Base-by-base conservation (phyloP, 2,888 invertebrate species). In the Folsomia manolachei region DNA sequence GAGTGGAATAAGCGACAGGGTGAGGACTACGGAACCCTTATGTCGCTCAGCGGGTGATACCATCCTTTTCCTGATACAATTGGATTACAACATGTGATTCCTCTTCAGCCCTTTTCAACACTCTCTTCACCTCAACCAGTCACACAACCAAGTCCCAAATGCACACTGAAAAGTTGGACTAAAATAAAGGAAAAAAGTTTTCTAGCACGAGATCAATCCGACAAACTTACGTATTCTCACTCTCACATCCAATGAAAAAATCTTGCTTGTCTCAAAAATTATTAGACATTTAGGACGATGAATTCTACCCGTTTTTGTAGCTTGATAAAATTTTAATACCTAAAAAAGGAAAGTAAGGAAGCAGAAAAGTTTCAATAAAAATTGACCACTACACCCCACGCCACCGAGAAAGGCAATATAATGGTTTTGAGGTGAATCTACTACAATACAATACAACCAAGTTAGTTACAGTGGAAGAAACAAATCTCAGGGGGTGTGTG, bases 1-100 rank as follows among this genome's bases (percentile, higher is more conserved):
- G 26, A 51, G 67, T 61, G 70, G 75, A 70, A 71, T 72, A 73
- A 73, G 75, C 69, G 73, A 74, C 71, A 27, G 63, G 25, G 56
- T 60, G 72, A 67, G 72, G 64, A 71, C 75, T 73, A 74, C 73
- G 75, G 73, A 79, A 76, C 79, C 78, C 79, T 78, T 78, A 74
- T 79, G 75, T 78, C 75, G 74, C 79, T 74, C 79, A 72, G 76
- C 78, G 77, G 79, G 79, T 75, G 76, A 70, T 75, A 51, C 70
- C 71, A 76, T 77, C 75, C 77, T 21, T 19, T 74, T 75, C 76
- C 73, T 73, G 75, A 78, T 75, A 77, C 78, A 79, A 79, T 78
- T 79, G 76, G 78, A 79, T 79, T 79, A 78, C 76, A 76, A 78
- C 77, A 78, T 71, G 66, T 77, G 75, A 78, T 78, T 71, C 68